Percentiles rank a stretch among this genome's conserved stretches.
Conservation (phyloP, 2,888 invertebrate genomes). For the Ashinkailepas kermadecensis region DNA sequence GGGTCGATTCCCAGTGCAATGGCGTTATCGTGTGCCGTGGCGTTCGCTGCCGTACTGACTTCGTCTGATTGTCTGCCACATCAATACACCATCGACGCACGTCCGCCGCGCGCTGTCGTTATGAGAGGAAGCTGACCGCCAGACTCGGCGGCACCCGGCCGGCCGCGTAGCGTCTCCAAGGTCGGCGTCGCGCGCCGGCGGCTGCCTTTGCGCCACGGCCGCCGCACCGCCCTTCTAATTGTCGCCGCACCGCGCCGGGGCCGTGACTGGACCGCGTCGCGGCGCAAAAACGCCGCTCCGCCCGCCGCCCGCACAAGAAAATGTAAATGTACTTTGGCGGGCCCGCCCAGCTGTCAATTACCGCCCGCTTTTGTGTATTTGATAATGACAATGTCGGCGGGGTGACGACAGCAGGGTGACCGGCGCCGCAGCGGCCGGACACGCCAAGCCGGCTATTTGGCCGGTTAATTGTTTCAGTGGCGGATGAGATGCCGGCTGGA, state of each 20-base stretch:
- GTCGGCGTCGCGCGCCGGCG: background rate
- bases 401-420: background rate
- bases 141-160: background rate
- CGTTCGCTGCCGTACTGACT: no score
- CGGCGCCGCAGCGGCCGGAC: background rate
- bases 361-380: background rate
- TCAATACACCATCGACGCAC: no score
- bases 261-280: background rate
- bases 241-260: background rate
- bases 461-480: conserved; percentile 6
- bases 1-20: no score
- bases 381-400: conserved; percentile 4
- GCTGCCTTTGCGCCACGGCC: background rate
- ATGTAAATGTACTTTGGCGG: conserved; percentile 11
- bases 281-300: background rate
- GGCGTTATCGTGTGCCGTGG: no score
- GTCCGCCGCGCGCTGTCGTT: no score
- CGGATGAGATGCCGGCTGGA: background rate
- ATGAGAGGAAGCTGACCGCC: background rate
- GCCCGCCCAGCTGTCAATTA: conserved; percentile 9
- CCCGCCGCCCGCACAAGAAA: conserved; percentile 5
- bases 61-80: no score
- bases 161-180: background rate
- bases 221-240: background rate
- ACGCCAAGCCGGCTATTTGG: background rate